Evolutionary conservation across 2,888 invertebrate genomes (phyloP).

Genomic region (Volucella inflata): DNA sequence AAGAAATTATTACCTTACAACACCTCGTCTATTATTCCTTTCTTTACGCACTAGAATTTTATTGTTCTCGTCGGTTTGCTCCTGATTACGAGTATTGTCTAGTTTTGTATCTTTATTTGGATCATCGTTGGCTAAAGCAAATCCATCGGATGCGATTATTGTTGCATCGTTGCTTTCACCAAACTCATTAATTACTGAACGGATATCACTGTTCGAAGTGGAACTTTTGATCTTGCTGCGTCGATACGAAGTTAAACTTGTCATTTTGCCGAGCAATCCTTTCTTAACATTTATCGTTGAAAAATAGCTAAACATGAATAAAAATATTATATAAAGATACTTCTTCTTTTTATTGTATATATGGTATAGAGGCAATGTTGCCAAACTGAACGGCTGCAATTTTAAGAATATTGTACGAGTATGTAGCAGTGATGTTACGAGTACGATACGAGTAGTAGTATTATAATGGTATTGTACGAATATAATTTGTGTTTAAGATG

Average conservation of each 20-base stretch:
- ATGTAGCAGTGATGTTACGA: slow-evolving; percentile 6
- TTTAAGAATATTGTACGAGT: not conserved
- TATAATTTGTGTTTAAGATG: no score
- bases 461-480: slow-evolving; percentile 14
- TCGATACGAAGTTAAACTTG: slow-evolving; percentile 82
- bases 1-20: slow-evolving; percentile 82
- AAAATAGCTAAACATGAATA: slow-evolving; percentile 81
- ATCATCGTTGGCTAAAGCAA: slow-evolving; percentile 78
- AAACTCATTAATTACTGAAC: slow-evolving; percentile 78
- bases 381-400: not conserved
- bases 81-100: slow-evolving; percentile 32
- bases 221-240: slow-evolving; percentile 82
- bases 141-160: slow-evolving; percentile 77
- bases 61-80: slow-evolving; percentile 71
- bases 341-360: slow-evolving; percentile 19
- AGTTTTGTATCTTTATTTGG: slow-evolving; percentile 34
- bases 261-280: slow-evolving; percentile 83
- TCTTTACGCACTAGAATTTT: slow-evolving; percentile 81
- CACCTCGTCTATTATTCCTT: slow-evolving; percentile 82
- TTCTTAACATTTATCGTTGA: slow-evolving; percentile 83
- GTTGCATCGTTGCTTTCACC: slow-evolving; percentile 71
- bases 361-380: slow-evolving; percentile 28
- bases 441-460: slow-evolving; percentile 19
- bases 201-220: slow-evolving; percentile 81
- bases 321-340: slow-evolving; percentile 40